Base-by-base conservation (phyloP, 2,888 invertebrate species). In the Eristalis pertinax region DNA sequence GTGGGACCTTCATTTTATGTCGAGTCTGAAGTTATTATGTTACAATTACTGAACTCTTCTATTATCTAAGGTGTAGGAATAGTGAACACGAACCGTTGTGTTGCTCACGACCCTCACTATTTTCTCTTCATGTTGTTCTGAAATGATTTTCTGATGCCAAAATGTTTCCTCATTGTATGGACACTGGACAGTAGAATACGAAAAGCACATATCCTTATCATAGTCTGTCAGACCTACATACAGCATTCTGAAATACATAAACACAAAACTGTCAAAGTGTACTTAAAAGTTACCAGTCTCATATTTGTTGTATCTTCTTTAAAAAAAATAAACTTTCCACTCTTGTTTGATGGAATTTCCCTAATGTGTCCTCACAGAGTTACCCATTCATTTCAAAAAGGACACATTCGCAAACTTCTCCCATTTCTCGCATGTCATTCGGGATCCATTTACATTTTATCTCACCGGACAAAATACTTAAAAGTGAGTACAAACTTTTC, bases 391-490 rank as follows among this genome's bases (percentile, higher is more conserved):
- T 70, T 64, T 73, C 11, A 35, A 68, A 70, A 65, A 43, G 74
- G 79, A 79, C 74, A 74, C 62, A 75, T 29, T 60, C 65, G 62
- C 75, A 65, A 79, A 79, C 65, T 84, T 70, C 64, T 69, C 19
- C 60, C 65, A 56, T 80, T 68, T 58, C 26, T 58, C 19, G 35
- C 75, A 62, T 75, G 79, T 70, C 84, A 80, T 70, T 24, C 70
- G 62, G 72, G 67, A 75, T 72, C 65, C 80, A 84, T 84, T 84
- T 84, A 75, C 84, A 62, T 80, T 84, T 80, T 84, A 84, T 80
- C 75, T 72, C 72, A 19, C 75, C 26, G 80, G 80, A 84, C 80
- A 75, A 80, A 84, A 80, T 84, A 84, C 80, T 84, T 84, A 68
- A 80, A 81, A 74, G 56, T 69, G 63, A 73, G 68, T 74, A 68